Evolutionary conservation across 2,113 vertebrate genomes (phyloP), one percentile per base, ranked within the genome.

Genomic region (Cheilinus undulatus): DNA sequence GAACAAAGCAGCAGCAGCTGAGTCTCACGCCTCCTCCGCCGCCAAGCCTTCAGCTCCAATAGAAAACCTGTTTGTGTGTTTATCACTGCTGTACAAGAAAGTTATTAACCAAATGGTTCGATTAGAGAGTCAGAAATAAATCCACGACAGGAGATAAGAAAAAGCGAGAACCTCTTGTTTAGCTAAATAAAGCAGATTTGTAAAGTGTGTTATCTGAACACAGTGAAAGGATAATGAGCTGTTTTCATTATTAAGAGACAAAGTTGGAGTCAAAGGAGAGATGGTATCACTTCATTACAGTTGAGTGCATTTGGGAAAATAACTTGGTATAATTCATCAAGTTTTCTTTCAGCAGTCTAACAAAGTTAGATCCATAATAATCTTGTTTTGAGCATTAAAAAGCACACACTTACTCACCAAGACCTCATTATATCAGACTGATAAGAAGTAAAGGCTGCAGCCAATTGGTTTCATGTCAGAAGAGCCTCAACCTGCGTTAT

Each of bases 1-100:
- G 81, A 85, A 80, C 65, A 69, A 61, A 83, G 53, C 65, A 20
- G 76, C 57, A 15, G 73, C 73, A 38, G 70, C 66, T 74, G 51
- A 69, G 58, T 72, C 51, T 30, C 74, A 67, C 73, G 59, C 69
- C 57, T 17, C 27, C 73, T 63, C 62, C 20, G 13, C 24, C 22
- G 5, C 50, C 57, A 36, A 69, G 56, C 52, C 43, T 74, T 53
- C 32, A 49, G 45, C 46, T 62, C 58, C 34, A 38, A 61, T 54
- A 38, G 22, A 36, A 30, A 19, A 15, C 3, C 9, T 32, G 46
- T 13, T 20, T 20, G 28, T 50, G 46, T 43, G 40, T 69, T n/a
- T 28, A 22, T 54, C 26, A 43, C 65, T 26, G 72, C 5, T 28
- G 14, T n/a, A 57, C 14, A 28, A 34, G 48, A 51, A 5, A 14